Percentiles rank a stretch among this genome's conserved stretches.
These are phyloP conservation scores for Athetis lepigone DNA, from an alignment of 2,888 invertebrate species.

Conservation along the genomic window DNA sequence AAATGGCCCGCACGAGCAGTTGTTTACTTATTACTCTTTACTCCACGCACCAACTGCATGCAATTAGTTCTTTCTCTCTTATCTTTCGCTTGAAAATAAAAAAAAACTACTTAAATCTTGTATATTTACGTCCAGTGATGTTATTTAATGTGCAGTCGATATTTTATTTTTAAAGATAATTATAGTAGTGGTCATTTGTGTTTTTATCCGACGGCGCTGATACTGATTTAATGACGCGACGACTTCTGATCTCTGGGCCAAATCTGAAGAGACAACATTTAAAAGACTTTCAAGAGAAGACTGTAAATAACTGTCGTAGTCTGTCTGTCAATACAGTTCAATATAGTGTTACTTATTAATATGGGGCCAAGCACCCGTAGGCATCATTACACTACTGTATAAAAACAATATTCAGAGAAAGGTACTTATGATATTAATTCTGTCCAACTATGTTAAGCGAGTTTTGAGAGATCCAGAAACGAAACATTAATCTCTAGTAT, in stretches of 20 bases:
- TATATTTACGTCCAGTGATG: not conserved
- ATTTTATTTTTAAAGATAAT: not conserved
- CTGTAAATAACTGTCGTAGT: not conserved
- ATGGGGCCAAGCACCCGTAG: too few species aligned
- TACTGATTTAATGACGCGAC: constrained; percentile 4
- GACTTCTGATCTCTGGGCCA: not conserved
- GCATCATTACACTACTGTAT: too few species aligned
- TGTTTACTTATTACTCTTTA: not conserved
- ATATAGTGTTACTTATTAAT: too few species aligned
- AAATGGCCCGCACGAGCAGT: constrained; percentile 2
- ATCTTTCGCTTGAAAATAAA: not conserved
- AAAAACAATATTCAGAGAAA: too few species aligned
- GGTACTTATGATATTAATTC: too few species aligned
- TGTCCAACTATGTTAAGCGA: not conserved
- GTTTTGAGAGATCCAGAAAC: not conserved
- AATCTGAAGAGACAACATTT: not conserved
- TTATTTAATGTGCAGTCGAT: constrained; percentile 1
- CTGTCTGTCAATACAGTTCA: too few species aligned
- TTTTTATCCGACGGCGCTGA: not conserved
- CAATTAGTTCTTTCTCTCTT: not conserved
- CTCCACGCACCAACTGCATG: not conserved
- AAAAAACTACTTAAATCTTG: not conserved
- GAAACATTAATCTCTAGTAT: not conserved
- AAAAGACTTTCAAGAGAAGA: not conserved
- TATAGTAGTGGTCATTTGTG: not conserved